Evolutionary conservation across 2,888 invertebrate species (phyloP), one percentile per base, ranked within the genome.

Genomic region (Apamea anceps): DNA sequence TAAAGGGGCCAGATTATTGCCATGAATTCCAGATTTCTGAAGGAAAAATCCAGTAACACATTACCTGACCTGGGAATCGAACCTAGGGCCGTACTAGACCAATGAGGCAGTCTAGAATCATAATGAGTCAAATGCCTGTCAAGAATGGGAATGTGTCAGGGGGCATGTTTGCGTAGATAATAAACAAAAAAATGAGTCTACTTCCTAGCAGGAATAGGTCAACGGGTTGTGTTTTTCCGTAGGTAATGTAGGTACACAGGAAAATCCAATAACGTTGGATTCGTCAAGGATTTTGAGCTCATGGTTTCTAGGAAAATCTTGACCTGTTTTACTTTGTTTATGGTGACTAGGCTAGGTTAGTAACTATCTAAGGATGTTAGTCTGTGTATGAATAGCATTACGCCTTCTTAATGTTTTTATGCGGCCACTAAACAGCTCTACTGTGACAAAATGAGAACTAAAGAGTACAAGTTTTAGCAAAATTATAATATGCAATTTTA

Each of bases 151-250:
- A 32, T 32, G 7, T 12, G 25, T 32, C 32, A 48, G 12, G 28
- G 7, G 32, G 48, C 18, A n/a, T 25, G 45, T 25, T 18, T 37
- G 21, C 37, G n/a, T 37, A n/a, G 18, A 25, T 12, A 32, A 32
- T 3, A 75, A 75, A 74, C 42, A 72, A 25, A 45, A 65, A 32
- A 45, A 66, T 45, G 8, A 28, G 48, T 67, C 28, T 5, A 28
- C 57, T n/a, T 60, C 2, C 18, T n/a, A 2, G 7, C 6, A 65
- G 15, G n/a, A 45, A 57, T 65, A 28, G 81, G 65, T 80, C 72
- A 81, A 57, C 28, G 21, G 42, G 25, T 32, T 54, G 28, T 25
- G 15, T 66, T 78, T 77, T 68, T n/a, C 51, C n/a, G n/a, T 21
- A 48, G 4, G 57, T n/a, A 25, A 68, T 21, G 25, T 18, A 21